These are phyloP conservation scores for Orestias chungarensis DNA, from an alignment of 2,797 vertebrate species.

Conservation along the genomic window DNA sequence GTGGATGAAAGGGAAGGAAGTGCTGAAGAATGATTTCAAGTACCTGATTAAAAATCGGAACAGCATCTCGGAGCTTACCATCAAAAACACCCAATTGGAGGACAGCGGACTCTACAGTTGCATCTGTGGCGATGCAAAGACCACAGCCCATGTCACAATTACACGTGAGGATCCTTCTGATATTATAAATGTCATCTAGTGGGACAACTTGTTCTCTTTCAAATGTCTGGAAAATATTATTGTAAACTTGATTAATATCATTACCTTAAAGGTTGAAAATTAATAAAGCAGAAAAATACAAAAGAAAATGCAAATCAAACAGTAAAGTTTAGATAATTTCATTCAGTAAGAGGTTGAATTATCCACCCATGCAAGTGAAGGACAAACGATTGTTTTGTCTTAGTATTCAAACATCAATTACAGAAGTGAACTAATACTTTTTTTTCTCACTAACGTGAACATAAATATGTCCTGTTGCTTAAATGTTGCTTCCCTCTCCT, in stretches of 20 bases:
- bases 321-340: no score
- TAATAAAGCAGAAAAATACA: no score
- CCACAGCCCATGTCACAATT: constrained; percentile 82
- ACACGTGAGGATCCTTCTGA: constrained; percentile 79
- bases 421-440: neutral
- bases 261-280: neutral
- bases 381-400: neutral
- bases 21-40: constrained; percentile 82
- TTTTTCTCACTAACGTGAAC: neutral
- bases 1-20: constrained; percentile 86
- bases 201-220: neutral
- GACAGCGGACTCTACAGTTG: constrained; percentile 91
- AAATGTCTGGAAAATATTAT: neutral
- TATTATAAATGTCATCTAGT: neutral
- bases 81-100: constrained; percentile 80
- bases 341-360: neutral
- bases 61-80: constrained; percentile 79
- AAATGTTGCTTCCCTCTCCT: neutral
- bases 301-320: no score
- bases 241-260: neutral
- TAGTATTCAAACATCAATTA: neutral
- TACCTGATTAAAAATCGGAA: constrained; percentile 85
- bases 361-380: neutral
- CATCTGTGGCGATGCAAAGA: constrained; percentile 81
- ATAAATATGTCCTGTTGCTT: neutral